A percentile compares a stretch with the other conserved stretches of the same genome.
phyloP scores from a whole-genome alignment of 2,888 invertebrate species.

The Drosophila vallismaia region DNA sequence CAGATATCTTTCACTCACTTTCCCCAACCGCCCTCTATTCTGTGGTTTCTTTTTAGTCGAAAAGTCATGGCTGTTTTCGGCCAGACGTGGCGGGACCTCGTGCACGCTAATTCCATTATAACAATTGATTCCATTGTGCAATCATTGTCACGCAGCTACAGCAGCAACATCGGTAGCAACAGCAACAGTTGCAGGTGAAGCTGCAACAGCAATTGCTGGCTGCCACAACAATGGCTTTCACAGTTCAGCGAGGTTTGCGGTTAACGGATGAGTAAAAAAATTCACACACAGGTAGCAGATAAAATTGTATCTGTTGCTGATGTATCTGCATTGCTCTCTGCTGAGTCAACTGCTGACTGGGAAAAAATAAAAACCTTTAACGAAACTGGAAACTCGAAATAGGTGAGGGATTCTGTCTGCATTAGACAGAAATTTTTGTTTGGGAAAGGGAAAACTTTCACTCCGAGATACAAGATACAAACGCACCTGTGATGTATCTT shows the following conservation, averaged over 20 bases:
- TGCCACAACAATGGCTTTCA: conserved; percentile 46
- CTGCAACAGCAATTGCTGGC: conserved; percentile 9
- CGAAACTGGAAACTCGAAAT: background rate
- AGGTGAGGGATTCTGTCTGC: conserved; percentile 4
- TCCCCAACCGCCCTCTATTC: conserved; percentile 11
- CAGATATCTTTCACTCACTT: conserved; percentile 29
- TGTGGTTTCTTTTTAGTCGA: conserved; percentile 9
- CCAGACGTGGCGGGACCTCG: conserved; percentile 21
- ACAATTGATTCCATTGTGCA: conserved; percentile 78
- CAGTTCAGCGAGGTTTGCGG: conserved; percentile 54
- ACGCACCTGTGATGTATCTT: conserved; percentile 33
- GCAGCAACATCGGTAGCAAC: conserved; percentile 10
- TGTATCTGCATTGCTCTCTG: conserved; percentile 45
- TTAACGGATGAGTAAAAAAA: conserved; percentile 52
- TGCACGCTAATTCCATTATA: conserved; percentile 74
- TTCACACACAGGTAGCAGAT: conserved; percentile 53
- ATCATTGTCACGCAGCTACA: conserved; percentile 69
- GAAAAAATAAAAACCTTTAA: conserved; percentile 3
- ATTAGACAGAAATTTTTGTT: conserved; percentile 1
- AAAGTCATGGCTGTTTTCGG: conserved; percentile 31
- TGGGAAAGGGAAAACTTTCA: conserved; percentile 40
- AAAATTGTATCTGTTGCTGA: conserved; percentile 29
- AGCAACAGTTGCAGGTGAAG: conserved; percentile 10
- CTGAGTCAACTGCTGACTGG: conserved; percentile 53
- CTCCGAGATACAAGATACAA: conserved; percentile 12